phyloP scores from a whole-genome alignment of 2,888 invertebrate genomes.

The Ellobium chinense region DNA sequence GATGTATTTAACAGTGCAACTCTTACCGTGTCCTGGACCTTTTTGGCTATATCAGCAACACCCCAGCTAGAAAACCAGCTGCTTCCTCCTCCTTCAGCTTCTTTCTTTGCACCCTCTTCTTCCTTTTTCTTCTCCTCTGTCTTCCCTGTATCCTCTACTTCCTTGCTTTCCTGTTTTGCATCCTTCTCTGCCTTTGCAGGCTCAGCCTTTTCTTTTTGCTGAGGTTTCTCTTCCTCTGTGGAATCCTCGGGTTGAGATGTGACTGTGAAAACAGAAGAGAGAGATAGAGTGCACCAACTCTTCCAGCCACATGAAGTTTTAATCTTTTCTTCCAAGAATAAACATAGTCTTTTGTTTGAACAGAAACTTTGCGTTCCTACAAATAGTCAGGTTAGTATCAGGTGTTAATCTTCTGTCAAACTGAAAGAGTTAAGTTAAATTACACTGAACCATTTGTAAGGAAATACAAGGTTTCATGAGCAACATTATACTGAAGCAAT shows the following conservation, averaged over 20 bases:
- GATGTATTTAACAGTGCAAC: too few relatives aligned
- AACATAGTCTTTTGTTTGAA: too few relatives aligned
- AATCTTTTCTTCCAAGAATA: too few relatives aligned
- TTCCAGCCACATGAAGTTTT: too few relatives aligned
- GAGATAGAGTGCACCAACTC: too few relatives aligned
- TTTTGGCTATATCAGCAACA: slow-evolving; percentile 69
- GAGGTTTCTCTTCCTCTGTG: background rate
- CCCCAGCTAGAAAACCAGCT: slow-evolving; percentile 73
- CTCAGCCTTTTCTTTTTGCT: slow-evolving; percentile 30
- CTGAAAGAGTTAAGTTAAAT: too few relatives aligned
- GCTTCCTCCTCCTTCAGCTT: slow-evolving; percentile 49
- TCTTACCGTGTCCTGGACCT: slow-evolving; percentile 70
- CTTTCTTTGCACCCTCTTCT: slow-evolving; percentile 27
- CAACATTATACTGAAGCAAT: too few relatives aligned
- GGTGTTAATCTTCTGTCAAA: too few relatives aligned
- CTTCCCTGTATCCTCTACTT: slow-evolving; percentile 27
- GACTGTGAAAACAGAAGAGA: slow-evolving; percentile 21
- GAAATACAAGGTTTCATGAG: too few relatives aligned
- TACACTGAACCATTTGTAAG: too few relatives aligned
- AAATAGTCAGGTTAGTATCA: too few relatives aligned
- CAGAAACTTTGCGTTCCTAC: too few relatives aligned
- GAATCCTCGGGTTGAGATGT: slow-evolving; percentile 39
- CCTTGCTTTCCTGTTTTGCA: slow-evolving; percentile 5
- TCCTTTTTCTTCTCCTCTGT: slow-evolving; percentile 13
- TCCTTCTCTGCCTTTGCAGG: slow-evolving; percentile 1